Conservation (phyloP, 2,888 invertebrate species). For the Dicycla oo region DNA sequence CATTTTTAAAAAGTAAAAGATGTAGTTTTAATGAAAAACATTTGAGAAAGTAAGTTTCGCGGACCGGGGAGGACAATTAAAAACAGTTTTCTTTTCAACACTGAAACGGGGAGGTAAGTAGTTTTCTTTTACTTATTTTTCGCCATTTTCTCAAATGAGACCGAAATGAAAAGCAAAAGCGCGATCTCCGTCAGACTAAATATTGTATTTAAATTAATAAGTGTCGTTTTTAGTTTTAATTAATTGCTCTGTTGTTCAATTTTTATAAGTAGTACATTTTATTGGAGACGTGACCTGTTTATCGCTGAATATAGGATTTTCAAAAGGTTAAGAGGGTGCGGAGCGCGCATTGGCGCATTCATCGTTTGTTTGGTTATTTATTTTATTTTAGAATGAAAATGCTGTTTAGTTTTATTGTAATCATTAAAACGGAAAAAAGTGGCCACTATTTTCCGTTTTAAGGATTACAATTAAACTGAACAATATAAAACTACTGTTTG, state of each 20-base stretch:
- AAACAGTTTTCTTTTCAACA: constrained; percentile 59
- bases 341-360: too few species aligned
- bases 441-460: too few species aligned
- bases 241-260: too few species aligned
- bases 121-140: constrained; percentile 28
- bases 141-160: constrained; percentile 29
- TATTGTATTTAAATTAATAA: constrained; percentile 36
- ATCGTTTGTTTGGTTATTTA: too few species aligned
- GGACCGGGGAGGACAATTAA: constrained; percentile 54
- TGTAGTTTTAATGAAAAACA: constrained; percentile 49
- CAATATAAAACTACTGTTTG: too few species aligned
- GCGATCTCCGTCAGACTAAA: constrained; percentile 16
- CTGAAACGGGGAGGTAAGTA: constrained; percentile 20
- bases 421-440: too few species aligned
- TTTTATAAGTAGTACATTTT: not conserved
- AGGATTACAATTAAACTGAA: too few species aligned
- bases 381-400: too few species aligned
- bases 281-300: not conserved
- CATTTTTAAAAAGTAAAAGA: constrained; percentile 37
- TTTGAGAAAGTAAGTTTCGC: constrained; percentile 50
- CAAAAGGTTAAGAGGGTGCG: too few species aligned
- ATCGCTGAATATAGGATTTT: not conserved
- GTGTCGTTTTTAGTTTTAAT: constrained; percentile 11
- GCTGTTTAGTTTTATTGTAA: too few species aligned
- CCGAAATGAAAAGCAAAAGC: constrained; percentile 4